phyloP scores from a whole-genome alignment of 2,888 invertebrate species.

The Platynereis dumerilii region DNA sequence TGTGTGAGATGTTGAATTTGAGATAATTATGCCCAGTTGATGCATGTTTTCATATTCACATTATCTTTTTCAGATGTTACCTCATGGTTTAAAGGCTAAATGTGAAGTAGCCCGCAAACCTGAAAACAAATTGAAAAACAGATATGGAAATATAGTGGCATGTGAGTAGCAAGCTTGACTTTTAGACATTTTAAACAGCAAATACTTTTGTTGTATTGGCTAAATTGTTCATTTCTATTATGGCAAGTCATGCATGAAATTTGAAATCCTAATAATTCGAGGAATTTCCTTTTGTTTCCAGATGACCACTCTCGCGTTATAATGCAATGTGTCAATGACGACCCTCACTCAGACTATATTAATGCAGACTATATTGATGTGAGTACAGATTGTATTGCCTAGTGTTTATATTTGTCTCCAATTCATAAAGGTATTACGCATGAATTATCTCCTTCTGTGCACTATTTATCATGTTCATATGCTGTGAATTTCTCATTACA shows the following conservation, averaged over 20 bases:
- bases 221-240: too few relatives aligned
- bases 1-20: neutral
- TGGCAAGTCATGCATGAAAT: neutral
- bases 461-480: too few relatives aligned
- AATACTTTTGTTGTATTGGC: too few relatives aligned
- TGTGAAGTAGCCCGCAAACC: slow-evolving; percentile 56
- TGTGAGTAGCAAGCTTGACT: slow-evolving; percentile 58
- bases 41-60: too few relatives aligned
- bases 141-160: slow-evolving; percentile 62
- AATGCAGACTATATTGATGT: slow-evolving; percentile 42
- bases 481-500: too few relatives aligned
- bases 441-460: too few relatives aligned
- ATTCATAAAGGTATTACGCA: too few relatives aligned
- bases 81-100: slow-evolving; percentile 53
- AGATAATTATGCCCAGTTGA: neutral
- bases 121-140: slow-evolving; percentile 60
- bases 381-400: slow-evolving; percentile 14
- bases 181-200: too few relatives aligned
- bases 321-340: slow-evolving; percentile 31
- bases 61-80: slow-evolving; percentile 47
- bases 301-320: slow-evolving; percentile 41
- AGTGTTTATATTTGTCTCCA: too few relatives aligned
- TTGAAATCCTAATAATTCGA: neutral
- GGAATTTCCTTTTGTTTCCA: slow-evolving; percentile 13
- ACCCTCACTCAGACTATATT: slow-evolving; percentile 39